Conservation (phyloP, 2,888 invertebrate genomes). For the Strigamia maritima region DNA sequence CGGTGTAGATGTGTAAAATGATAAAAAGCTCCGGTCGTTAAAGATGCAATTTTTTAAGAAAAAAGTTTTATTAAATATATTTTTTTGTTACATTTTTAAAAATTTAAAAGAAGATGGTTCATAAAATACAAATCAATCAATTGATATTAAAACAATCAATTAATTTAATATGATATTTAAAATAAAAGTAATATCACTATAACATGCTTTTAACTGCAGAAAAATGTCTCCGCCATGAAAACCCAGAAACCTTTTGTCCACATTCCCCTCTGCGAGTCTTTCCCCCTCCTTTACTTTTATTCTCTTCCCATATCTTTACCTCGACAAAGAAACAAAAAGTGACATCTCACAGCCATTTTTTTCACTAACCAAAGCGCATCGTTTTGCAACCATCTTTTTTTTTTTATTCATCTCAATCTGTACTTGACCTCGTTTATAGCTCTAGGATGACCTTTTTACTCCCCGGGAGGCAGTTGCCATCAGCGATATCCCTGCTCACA, state of each 20-base stretch:
- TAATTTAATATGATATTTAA: not conserved
- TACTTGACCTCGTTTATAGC: constrained; percentile 25
- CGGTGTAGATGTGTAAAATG: not conserved
- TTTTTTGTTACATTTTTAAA: not conserved
- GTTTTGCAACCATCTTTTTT: constrained; percentile 12
- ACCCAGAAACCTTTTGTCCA: not conserved
- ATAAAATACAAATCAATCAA: constrained; percentile 9
- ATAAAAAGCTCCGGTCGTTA: not conserved
- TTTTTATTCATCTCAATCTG: constrained; percentile 17
- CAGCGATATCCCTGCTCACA: constrained; percentile 16
- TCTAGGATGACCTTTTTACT: constrained; percentile 3
- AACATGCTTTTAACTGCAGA: not conserved
- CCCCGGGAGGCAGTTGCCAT: constrained; percentile 17
- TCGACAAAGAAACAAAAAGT: constrained; percentile 21
- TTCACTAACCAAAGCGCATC: constrained; percentile 8
- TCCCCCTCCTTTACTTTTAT: constrained; percentile 2
- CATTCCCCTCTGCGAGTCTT: not conserved
- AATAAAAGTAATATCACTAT: not conserved
- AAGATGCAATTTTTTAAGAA: not conserved
- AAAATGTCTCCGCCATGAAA: not conserved
- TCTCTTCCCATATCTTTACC: not conserved
- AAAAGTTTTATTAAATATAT: not conserved
- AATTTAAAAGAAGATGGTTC: not conserved
- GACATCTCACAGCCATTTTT: constrained; percentile 20
- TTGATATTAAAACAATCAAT: not conserved